Evolutionary conservation across 2,888 invertebrate genomes (phyloP), one percentile per base, ranked within the genome.

Genomic region (Candidula unifasciata): DNA sequence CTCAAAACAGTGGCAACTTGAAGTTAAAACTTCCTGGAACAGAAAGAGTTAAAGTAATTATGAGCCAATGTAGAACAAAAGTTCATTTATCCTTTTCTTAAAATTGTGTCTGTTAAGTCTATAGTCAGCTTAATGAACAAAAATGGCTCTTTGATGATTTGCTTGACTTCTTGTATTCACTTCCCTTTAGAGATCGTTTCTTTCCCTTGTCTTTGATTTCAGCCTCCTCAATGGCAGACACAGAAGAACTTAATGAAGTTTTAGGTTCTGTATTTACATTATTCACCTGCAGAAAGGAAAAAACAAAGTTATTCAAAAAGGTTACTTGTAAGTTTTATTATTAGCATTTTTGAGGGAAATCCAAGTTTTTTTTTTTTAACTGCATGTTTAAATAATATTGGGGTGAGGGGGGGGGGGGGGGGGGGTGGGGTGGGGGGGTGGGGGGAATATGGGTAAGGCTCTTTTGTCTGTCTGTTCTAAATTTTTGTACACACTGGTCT

Each of bases 141-240:
- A 84, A 84, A 66, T 84, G 77, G 54, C 85, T 82, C 78, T 85
- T 81, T 10, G 78, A 81, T 44, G 85, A 77, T 44, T 85, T 85
- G 78, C 44, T 68, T 77, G 77, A 82, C 35, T 78, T 85, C 18
- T 82, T 86, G 76, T 66, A 74, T 66, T 77, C 69, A n/a, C 85
- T 57, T 52, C 77, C 27, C 68, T 81, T 80, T 74, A 73, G 57
- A 68, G n/a, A 60, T 52, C 80, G 83, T 60, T 66, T 35, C 71
- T 76, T 78, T 13, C 57, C 66, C 60, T 83, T 64, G 21, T 85
- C 79, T 80, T 71, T 60, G 64, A 35, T 52, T 77, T 52, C 81
- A 8, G 37, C 54, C 68, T 83, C 52, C 57, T 74, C 80, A 64
- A 74, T 60, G 74, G 73, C 27, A 37, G 83, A 73, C 16, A 73